Evolutionary conservation across 2,797 vertebrate genomes (phyloP), one percentile per base, ranked within the genome.

Genomic region (Fistularia commersonii): DNA sequence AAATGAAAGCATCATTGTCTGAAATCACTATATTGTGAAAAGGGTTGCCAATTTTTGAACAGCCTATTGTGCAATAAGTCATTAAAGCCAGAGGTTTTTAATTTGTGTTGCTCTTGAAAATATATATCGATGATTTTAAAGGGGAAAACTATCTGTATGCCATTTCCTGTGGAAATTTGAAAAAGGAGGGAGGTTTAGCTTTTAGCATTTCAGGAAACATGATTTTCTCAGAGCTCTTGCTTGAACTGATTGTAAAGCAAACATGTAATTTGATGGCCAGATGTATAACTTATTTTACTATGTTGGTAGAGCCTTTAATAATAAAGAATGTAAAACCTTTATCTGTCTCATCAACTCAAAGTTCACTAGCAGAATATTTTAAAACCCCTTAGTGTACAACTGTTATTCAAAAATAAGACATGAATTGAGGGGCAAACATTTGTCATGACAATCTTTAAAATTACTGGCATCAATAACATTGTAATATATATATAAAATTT

Each of bases 101-200:
- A 52, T 50, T 62, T 89, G 77, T 89, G 80, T 87, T 72, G 47
- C 69, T 74, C 63, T 80, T 65, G 48, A 77, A 73, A 54, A 73
- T 11, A 33, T 2, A 69, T 40, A 69, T 47, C 55, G 64, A 61
- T 81, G 66, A 69, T 87, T 90, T 81, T 76, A 84, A 23, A 74
- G 66, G 57, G 89, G 77, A 69, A 82, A 83, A 76, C 75, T 81
- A 89, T 84, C 79, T 74, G 47, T 66, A 89, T 89, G 82, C 74
- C 81, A 92, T 97, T 97, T 96, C 94, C 95, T 97, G 92, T 97
- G 93, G 95, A 97, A 97, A 96, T 94, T 84, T 7, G 8, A 39
- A 40, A 55, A 31, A 40, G 49, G 45, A 64, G 40, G 49, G 55
- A 55, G 57, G 45, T 37, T 67, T 71, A 69, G 69, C 64, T 23